phyloP scores from a whole-genome alignment of 2,797 vertebrate species.

The Muscicapa comitata region DNA sequence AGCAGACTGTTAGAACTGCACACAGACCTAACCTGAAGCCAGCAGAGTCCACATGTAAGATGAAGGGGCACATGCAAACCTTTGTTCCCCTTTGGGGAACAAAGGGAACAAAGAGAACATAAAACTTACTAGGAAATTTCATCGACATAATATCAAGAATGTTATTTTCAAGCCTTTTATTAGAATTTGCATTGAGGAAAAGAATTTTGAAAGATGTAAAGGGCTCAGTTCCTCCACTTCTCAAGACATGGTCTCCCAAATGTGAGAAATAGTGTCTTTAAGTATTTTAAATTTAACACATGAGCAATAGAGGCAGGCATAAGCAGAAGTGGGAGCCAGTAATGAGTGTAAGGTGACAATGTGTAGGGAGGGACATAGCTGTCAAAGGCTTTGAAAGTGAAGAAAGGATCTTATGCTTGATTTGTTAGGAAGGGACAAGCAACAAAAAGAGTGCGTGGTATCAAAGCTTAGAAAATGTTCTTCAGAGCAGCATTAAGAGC shows the following conservation, averaged over 20 bases:
- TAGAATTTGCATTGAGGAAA: not conserved
- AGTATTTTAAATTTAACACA: not conserved
- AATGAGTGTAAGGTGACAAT: not conserved
- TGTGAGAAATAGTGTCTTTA: not conserved
- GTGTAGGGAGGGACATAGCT: not conserved
- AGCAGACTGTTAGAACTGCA: not conserved
- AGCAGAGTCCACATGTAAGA: not conserved
- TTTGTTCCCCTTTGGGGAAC: not conserved
- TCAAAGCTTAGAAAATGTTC: not conserved
- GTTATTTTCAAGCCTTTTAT: not conserved
- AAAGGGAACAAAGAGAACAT: not conserved
- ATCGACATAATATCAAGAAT: not conserved
- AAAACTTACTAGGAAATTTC: not conserved
- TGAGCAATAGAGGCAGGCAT: not conserved
- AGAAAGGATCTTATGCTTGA: not conserved
- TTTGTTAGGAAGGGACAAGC: not conserved
- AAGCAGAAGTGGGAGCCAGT: not conserved
- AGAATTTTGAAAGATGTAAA: not conserved
- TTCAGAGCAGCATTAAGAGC: not conserved
- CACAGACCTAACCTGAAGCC: not conserved
- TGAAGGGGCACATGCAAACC: accelerated
- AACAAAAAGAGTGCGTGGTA: not conserved
- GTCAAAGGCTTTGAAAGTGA: not conserved
- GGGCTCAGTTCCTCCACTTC: not conserved
- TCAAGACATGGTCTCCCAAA: not conserved